Conservation (phyloP, 2,888 invertebrate species). For the Agriotes lineatus region DNA sequence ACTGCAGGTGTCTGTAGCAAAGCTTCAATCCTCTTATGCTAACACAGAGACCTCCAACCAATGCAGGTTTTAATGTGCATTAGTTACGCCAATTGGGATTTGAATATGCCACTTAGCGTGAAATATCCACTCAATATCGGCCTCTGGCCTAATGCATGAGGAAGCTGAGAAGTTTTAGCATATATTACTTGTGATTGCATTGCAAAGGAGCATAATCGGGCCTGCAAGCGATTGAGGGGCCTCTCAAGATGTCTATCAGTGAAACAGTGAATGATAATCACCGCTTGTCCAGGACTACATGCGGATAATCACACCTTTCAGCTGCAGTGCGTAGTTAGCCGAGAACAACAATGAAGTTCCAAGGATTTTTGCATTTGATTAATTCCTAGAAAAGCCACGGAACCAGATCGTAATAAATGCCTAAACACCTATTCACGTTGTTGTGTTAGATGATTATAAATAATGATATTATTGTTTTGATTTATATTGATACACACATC, state of each 20-base stretch:
- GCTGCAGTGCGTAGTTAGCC: neutral
- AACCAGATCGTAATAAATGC: neutral
- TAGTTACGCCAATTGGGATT: neutral
- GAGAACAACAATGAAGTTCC: neutral
- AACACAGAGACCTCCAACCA: neutral
- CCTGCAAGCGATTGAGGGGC: neutral
- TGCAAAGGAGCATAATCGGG: neutral
- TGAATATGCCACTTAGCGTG: conserved; percentile 2
- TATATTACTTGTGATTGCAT: neutral
- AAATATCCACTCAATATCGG: neutral
- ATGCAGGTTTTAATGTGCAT: neutral
- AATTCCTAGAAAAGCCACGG: conserved; percentile 5
- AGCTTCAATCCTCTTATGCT: too few species aligned
- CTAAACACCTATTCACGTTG: neutral
- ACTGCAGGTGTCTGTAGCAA: too few species aligned
- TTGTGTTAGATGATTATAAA: too few species aligned
- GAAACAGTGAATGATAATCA: neutral
- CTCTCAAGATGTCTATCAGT: too few species aligned
- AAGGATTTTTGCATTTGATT: conserved; percentile 17
- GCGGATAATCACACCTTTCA: neutral
- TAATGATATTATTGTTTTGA: too few species aligned
- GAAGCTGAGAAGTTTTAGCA: neutral
- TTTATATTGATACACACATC: too few species aligned
- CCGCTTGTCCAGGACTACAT: too few species aligned
- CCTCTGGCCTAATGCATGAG: neutral